phyloP scores from a whole-genome alignment of 2,888 invertebrate genomes.

The Ceriagrion tenellum region DNA sequence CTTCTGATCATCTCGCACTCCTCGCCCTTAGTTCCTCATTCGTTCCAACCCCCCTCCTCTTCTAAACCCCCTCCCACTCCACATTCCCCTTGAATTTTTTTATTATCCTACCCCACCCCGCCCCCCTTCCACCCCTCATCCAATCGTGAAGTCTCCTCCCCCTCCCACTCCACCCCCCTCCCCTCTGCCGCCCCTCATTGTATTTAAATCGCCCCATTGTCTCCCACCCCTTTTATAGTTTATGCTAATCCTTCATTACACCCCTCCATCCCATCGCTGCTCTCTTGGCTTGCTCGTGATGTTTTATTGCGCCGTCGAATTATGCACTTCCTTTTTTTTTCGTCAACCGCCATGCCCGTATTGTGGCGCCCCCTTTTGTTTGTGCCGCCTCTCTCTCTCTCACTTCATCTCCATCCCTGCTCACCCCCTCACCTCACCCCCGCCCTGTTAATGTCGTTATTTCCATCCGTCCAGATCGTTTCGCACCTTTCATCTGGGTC shows the following conservation, averaged over 20 bases:
- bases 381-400: too few relatives aligned
- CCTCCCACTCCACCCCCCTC: not conserved
- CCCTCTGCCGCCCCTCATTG: not conserved
- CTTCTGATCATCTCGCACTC: too few relatives aligned
- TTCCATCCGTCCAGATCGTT: not conserved
- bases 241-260: not conserved
- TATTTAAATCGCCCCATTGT: not conserved
- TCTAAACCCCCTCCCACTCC: too few relatives aligned
- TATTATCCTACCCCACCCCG: not conserved
- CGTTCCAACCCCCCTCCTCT: too few relatives aligned
- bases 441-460: not conserved
- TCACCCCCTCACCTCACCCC: too few relatives aligned
- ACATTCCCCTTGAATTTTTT: too few relatives aligned
- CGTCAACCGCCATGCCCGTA: not conserved
- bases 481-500: not conserved
- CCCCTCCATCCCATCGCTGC: not conserved
- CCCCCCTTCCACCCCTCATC: not conserved
- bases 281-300: not conserved
- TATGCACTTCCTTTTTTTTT: not conserved
- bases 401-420: too few relatives aligned
- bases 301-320: not conserved
- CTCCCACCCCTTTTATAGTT: not conserved
- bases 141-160: not conserved
- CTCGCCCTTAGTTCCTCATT: too few relatives aligned
- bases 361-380: not conserved